Evolutionary conservation across 1,140 invertebrate genomes (phyloP).

Genomic region (Schmidtea mediterranea): DNA sequence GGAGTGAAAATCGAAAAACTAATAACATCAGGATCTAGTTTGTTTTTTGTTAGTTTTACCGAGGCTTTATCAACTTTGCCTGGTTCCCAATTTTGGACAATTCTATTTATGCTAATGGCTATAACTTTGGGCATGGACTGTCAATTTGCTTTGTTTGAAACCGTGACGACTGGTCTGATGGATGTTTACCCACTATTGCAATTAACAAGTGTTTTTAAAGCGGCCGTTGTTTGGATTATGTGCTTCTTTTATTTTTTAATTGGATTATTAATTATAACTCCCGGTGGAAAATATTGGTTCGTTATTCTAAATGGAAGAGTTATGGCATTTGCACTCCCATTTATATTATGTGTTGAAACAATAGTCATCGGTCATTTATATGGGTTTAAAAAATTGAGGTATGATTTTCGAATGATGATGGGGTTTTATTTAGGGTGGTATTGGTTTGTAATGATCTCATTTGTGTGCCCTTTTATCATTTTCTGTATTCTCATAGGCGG

Average conservation of each 20-base stretch:
- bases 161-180: not conserved
- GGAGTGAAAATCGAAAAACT: constrained; percentile 6
- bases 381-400: constrained; percentile 1
- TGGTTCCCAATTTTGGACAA: constrained; percentile 49
- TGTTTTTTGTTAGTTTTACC: constrained; percentile 62
- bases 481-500: too few species aligned
- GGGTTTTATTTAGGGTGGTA: not conserved
- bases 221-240: not conserved
- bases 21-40: constrained; percentile 43
- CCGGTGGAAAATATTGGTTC: constrained; percentile 1
- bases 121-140: constrained; percentile 24
- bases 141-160: constrained; percentile 2
- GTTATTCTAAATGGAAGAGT: not conserved
- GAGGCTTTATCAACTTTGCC: constrained; percentile 53
- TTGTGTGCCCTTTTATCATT: not conserved
- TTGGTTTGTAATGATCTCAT: not conserved
- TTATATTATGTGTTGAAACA: not conserved
- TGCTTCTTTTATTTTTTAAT: not conserved
- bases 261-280: not conserved
- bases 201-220: not conserved
- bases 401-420: not conserved
- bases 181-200: not conserved
- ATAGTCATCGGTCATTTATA: not conserved
- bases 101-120: constrained; percentile 45
- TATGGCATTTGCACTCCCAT: not conserved